A percentile compares a stretch with the other conserved stretches of the same genome.
Evolutionary conservation across 2,113 vertebrate genomes (phyloP).

Genomic region (Phyllostomus discolor): DNA sequence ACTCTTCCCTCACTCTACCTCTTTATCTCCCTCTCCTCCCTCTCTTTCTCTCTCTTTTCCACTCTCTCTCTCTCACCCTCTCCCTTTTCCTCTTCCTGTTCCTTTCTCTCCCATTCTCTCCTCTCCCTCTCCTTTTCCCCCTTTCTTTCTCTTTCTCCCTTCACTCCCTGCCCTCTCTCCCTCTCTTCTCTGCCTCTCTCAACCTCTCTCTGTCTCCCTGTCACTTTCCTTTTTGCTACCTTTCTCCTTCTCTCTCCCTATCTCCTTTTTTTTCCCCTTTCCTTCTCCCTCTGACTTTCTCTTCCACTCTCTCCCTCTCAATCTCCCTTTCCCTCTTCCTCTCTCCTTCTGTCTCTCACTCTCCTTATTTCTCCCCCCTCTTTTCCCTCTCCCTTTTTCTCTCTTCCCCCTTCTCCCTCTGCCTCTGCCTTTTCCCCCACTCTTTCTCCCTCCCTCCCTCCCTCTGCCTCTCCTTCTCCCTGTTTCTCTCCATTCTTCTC

Average conservation of each 20-base stretch:
- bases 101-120: too few relatives aligned
- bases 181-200: neutral
- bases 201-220: too few relatives aligned
- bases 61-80: neutral
- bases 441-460: neutral
- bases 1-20: neutral
- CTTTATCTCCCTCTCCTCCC: neutral
- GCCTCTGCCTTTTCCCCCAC: neutral
- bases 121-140: neutral
- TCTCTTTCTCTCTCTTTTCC: neutral
- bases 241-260: neutral
- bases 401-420: neutral
- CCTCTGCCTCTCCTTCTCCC: neutral
- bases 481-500: neutral
- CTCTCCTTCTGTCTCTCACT: too few relatives aligned
- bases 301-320: too few relatives aligned
- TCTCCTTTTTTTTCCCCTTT: neutral
- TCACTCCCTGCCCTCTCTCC: neutral
- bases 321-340: neutral
- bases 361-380: too few relatives aligned
- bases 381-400: neutral
- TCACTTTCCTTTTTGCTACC: neutral
- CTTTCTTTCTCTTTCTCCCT: neutral
- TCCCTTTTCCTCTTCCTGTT: neutral
- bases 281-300: too few relatives aligned